These are phyloP conservation scores for Zaprionus nigranus DNA, from an alignment of 1,140 invertebrate genomes.

Conservation along the genomic window DNA sequence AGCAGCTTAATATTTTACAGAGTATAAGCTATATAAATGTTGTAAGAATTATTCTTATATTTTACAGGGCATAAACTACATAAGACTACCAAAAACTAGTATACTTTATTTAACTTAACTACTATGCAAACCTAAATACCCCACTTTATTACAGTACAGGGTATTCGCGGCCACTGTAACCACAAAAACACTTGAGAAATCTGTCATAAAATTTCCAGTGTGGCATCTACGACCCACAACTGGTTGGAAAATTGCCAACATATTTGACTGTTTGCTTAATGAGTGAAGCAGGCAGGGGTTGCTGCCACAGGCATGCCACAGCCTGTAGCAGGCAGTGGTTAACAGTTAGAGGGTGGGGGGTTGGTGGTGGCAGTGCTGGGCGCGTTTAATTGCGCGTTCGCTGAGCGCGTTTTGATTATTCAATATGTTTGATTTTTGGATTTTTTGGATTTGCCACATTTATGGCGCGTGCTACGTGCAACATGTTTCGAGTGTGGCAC, in stretches of 20 bases:
- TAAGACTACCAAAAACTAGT: too few species aligned
- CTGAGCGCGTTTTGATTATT: slow-evolving; percentile 68
- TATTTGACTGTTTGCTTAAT: slow-evolving; percentile 80
- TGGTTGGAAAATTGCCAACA: slow-evolving; percentile 76
- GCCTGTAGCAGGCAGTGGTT: too few species aligned
- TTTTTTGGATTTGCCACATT: slow-evolving; percentile 59
- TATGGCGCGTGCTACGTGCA: slow-evolving; percentile 46
- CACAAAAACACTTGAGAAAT: slow-evolving; percentile 76
- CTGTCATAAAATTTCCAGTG: slow-evolving; percentile 75
- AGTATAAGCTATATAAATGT: too few species aligned
- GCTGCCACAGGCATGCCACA: neutral
- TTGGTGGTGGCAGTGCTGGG: neutral
- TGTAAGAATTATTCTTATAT: too few species aligned
- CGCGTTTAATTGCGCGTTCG: slow-evolving; percentile 27
- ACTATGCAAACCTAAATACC: neutral
- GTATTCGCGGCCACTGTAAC: slow-evolving; percentile 20
- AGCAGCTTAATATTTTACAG: too few species aligned
- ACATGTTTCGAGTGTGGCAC: slow-evolving; percentile 50
- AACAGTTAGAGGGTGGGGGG: slow-evolving; percentile 15
- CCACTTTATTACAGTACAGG: neutral
- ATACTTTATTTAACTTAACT: neutral
- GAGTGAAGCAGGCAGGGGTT: slow-evolving; percentile 46
- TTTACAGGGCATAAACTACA: neutral
- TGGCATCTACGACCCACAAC: slow-evolving; percentile 60
- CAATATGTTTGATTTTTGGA: slow-evolving; percentile 82